Percentiles rank a stretch among this genome's conserved stretches.
Evolutionary conservation across 2,797 vertebrate species (phyloP).

Genomic region (Orientallactaga sibirica): DNA sequence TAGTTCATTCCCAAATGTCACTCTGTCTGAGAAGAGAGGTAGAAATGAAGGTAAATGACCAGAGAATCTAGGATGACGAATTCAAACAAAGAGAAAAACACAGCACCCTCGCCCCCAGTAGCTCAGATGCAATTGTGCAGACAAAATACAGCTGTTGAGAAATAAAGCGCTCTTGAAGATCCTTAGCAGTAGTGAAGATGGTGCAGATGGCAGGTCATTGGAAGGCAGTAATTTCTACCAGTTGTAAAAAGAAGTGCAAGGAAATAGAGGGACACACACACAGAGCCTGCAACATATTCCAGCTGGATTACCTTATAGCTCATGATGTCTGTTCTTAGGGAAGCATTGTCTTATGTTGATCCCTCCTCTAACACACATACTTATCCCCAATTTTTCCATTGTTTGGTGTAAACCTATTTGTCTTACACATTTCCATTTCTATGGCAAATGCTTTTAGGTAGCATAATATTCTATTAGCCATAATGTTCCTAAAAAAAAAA

Average conservation of each 20-base stretch:
- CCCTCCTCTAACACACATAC: not conserved
- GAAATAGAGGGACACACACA: not conserved
- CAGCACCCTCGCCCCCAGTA: not conserved
- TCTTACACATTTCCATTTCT: not conserved
- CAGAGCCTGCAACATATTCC: not conserved
- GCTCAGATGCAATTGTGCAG: slow-evolving; percentile 23
- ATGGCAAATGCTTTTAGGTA: not conserved
- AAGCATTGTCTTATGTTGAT: not conserved
- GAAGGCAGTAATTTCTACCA: not conserved
- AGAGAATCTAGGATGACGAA: not conserved
- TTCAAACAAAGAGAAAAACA: slow-evolving; percentile 16
- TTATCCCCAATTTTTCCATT: not conserved
- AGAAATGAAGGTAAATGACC: not conserved
- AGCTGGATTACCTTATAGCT: not conserved
- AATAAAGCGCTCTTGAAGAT: not conserved
- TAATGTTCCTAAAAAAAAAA: not conserved
- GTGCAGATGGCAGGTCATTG: not conserved
- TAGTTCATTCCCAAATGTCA: not conserved
- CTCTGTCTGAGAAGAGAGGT: not conserved
- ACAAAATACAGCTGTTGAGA: not conserved
- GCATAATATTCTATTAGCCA: not conserved
- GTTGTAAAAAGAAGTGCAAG: not conserved
- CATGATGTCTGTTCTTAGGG: not conserved
- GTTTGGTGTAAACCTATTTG: not conserved
- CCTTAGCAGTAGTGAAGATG: not conserved